Base-by-base conservation (phyloP, 2,888 invertebrate species). In the Frankliniella intonsa region DNA sequence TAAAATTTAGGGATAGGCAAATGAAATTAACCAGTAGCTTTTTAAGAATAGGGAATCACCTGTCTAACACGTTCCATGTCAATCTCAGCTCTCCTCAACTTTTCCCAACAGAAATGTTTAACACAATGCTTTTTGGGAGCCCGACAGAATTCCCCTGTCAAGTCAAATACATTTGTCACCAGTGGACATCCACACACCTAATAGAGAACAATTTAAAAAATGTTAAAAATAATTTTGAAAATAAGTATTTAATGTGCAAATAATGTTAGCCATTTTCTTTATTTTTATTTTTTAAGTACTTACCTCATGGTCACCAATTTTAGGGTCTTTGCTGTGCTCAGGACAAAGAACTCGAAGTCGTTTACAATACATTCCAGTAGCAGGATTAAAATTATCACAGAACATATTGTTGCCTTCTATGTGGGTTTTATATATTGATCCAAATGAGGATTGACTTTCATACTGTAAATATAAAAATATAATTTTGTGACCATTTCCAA, bases 331-430 rank as follows among this genome's bases (percentile, higher is more conserved):
- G 86, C 95, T 96, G 88, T 99, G 99, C 86, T 99, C 99, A 0
- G 99, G 98, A 87, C 99, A 99, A 84, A 99, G 91, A 0, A 99
- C 97, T 85, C 97, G 92, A 83, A 99, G 89, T 82, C 99, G 90
- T 88, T 99, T 99, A 88, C 99, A 99, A 86, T 99, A 99, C 0
- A 98, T 98, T 81, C 93, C 92, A 86, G 94, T 96, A 8, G 91
- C 90, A 0, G 94, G 92, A 88, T 98, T 98, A 89, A 94, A 98
- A 87, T 94, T 96, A 86, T 99, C 99, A 87, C 99, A 99, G 88
- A 99, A 99, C 94, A 99, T 97, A 85, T 96, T 96, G 88, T 96
- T 96, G 0, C 95, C 95, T 88, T 98, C 98, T 85, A 98, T 97
- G 82, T 96, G 91, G 0, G 98, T 98, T 87, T 97, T 95, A 86